These are phyloP conservation scores for Urechis unicinctus DNA, from an alignment of 2,888 invertebrate species.

Conservation along the genomic window DNA sequence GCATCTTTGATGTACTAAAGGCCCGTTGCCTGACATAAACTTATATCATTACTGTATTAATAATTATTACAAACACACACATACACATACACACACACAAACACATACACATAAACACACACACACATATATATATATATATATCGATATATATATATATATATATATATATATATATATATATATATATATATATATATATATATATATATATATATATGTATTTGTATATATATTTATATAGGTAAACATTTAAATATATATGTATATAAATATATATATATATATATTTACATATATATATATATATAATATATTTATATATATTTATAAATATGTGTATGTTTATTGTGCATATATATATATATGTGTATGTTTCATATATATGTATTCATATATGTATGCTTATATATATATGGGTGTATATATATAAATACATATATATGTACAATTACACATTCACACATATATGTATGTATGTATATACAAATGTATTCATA, in stretches of 20 bases:
- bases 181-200: constrained; percentile 7
- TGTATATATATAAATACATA: not conserved
- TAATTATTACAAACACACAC: too few species aligned
- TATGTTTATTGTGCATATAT: too few species aligned
- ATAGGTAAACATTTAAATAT: too few species aligned
- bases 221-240: constrained; percentile 8
- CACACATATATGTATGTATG: not conserved
- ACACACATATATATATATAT: too few species aligned
- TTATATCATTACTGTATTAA: not conserved
- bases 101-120: too few species aligned
- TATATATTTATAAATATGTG: constrained; percentile 3
- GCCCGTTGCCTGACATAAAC: too few species aligned
- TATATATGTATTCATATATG: too few species aligned
- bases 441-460: too few species aligned
- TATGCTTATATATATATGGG: not conserved
- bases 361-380: too few species aligned
- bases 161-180: constrained; percentile 3
- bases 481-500: not conserved
- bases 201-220: constrained; percentile 10
- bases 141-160: too few species aligned
- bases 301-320: not conserved
- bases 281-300: too few species aligned
- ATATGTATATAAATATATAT: constrained; percentile 6
- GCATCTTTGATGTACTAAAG: too few species aligned
- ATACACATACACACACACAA: not conserved